Base-by-base conservation (phyloP, 2,113 vertebrate genomes). In the Silurus glanis region DNA sequence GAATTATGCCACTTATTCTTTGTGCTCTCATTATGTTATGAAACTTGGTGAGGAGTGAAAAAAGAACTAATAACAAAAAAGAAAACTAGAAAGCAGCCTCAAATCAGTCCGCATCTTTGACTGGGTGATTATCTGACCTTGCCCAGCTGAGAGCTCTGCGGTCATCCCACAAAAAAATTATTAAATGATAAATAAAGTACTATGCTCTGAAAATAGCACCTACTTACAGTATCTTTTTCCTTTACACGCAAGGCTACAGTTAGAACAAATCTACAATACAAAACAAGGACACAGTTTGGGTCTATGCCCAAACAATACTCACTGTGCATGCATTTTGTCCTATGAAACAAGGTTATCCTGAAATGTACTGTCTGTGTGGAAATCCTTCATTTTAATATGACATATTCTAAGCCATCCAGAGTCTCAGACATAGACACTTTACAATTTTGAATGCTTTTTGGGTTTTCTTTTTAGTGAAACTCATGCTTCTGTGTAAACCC, bases 361-460 rank as follows among this genome's bases (percentile, higher is more conserved):
- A 72, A 47, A 10, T 72, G 16, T 72, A 49, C 45, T 21, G 17
- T 69, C 69, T 47, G 7, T 5, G 37, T 2, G 37, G 37, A 37
- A 9, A 37, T 45, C 16, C 37, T 71, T 45, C 16, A 71, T 37
- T 6, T 9, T 19, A 49, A 51, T 49, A 51, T 87, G 85, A n/a
- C 82, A 85, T 85, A 45, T 84, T 61, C 64, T 88, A 90, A 90
- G 89, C 87, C 82, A 85, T 37, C 76, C 53, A 89, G 75, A 69
- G 9, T 53, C 19, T 49, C 47, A n/a, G 21, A 4, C 49, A n/a
- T n/a, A 21, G 49, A 49, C 45, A 45, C 67, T 8, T 71, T 71
- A 71, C 17, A 5, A 51, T 9, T n/a, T 10, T 13, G n/a, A 12
- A 6, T 1, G 6, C 49, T 74, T 9, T 12, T 10, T n/a, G 21